phyloP scores from a whole-genome alignment of 2,888 invertebrate genomes.

The Acanthosepion pharaonis region DNA sequence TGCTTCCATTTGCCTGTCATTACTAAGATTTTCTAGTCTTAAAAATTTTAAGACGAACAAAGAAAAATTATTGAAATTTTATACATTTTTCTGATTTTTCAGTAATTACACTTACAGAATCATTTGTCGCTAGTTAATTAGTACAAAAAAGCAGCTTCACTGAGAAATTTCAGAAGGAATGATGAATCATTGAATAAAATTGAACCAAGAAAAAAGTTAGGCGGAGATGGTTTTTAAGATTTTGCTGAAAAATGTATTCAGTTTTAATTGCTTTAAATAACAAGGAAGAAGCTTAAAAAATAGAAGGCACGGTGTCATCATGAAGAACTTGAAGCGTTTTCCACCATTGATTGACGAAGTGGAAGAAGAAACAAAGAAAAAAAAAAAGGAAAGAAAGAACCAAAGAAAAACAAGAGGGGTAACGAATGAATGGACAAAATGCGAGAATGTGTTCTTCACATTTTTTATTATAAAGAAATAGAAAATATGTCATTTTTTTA shows the following conservation, averaged over 20 bases:
- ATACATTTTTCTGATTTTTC: background rate
- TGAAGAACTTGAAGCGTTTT: background rate
- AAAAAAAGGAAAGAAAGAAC: background rate
- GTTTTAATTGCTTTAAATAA: background rate
- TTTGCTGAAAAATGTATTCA: no score
- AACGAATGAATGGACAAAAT: no score
- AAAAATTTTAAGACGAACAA: background rate
- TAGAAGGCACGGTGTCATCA: background rate
- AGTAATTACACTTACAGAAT: background rate
- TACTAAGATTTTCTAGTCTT: background rate
- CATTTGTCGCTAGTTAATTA: background rate
- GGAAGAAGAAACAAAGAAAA: background rate
- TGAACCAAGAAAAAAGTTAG: no score
- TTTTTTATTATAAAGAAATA: no score
- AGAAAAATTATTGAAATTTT: no score
- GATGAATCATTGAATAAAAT: background rate
- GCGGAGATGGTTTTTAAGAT: no score
- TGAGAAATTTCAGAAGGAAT: background rate
- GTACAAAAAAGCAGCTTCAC: background rate
- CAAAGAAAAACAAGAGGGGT: background rate
- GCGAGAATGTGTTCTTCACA: no score
- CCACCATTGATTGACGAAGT: background rate
- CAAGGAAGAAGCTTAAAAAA: background rate
- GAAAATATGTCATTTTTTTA: no score
- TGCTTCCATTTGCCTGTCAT: no score